Base-by-base conservation (phyloP, 2,797 vertebrate species). In the Hoplostethus atlanticus region DNA sequence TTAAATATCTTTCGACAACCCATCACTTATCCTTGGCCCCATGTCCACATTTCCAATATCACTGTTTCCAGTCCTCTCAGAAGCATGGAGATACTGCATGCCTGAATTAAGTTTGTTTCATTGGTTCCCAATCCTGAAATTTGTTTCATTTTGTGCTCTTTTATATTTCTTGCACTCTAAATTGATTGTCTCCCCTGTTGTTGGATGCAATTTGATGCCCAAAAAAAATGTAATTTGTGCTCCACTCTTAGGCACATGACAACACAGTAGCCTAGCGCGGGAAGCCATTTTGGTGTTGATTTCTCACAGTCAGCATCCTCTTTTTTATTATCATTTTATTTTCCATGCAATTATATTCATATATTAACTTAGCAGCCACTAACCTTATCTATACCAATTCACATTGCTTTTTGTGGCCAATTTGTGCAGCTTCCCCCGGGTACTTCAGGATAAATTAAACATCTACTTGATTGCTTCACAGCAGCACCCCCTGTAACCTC, bases 381-480 rank as follows among this genome's bases (percentile, higher is more conserved):
- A 70, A 75, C 71, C 73, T 83, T 83, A 81, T 88, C 81, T 83
- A 28, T 44, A 40, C 50, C 38, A 63, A 79, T 81, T 87, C 79
- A 79, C 47, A 55, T 69, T 61, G 59, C 64, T 66, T 73, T 81
- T 79, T 80, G 64, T 64, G 71, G 68, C 78, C 52, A 87, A 77
- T 84, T 84, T 82, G 64, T 71, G 56, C 50, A 59, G 36, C 55
- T 68, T 80, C 69, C 71, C 57, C 28, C 0, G 7, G 68, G 64
- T 81, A 71, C 65, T 80, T 86, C 28, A 61, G 64, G 76, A 85
- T 82, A 72, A 82, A 89, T 87, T 73, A 83, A 85, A 77, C 79
- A 64, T 56, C 28, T 28, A 38, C 13, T 25, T 40, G 56, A 68
- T 28, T 51, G 11, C 56, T 51, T 59, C 47, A 40, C 56, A 64